Base-by-base conservation (phyloP, 2,888 invertebrate genomes). In the Leptopterna dolabrata region DNA sequence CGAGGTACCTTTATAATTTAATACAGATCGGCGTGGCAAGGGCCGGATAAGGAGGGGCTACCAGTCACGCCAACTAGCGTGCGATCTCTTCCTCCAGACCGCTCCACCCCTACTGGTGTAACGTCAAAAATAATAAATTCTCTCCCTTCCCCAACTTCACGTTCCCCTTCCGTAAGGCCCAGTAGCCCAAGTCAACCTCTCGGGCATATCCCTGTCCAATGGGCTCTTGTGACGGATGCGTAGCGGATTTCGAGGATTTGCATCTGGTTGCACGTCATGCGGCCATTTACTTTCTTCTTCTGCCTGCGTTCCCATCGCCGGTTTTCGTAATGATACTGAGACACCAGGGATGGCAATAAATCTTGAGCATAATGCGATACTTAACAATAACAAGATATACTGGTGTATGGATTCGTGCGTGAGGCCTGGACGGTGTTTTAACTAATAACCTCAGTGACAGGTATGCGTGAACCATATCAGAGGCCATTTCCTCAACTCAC, bases 81-180 rank as follows among this genome's bases (percentile, higher is more conserved):
- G 73, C 73, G 73, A 73, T 63, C 7, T 63, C 24, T 63, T 51
- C 11, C 63, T 4, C 24, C 19, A n/a, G 9, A n/a, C 63, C 63
- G 7, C 6, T 24, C 24, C 63, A n/a, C 24, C 27, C 63, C 19
- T 7, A 24, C 24, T 3, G 14, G 73, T 16, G 73, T 30, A 73
- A 30, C 73, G 73, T 73, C 73, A 73, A 73, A 73, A 73, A 73
- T 73, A 73, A 73, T 73, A 73, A 73, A 73, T 73, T 63, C 16
- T 47, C 13, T 4, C 4, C 47, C 36, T n/a, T 36, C 36, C 36
- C 36, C 36, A 36, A 36, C 36, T 47, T 24, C 63, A 9, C 24
- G 24, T 63, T 4, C 63, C 47, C 63, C 63, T 19, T 24, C 24
- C 13, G 9, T 4, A 30, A 36, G 73, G 73, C 36, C 36, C 63